These are phyloP conservation scores for Mesitornis unicolor DNA, from an alignment of 2,113 vertebrate species.

Conservation along the genomic window DNA sequence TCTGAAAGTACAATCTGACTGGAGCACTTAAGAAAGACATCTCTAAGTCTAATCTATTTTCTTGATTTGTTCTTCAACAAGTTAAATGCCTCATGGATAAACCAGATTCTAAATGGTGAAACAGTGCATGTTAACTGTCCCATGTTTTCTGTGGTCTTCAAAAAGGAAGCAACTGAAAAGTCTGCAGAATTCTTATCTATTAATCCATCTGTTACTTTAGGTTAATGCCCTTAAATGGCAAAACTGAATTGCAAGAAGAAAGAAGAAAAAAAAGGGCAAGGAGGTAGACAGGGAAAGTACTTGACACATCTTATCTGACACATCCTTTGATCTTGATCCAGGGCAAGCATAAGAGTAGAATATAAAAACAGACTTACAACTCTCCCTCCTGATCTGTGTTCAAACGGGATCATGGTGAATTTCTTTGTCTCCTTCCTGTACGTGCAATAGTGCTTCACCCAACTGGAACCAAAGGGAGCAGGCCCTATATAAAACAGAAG, in stretches of 20 bases:
- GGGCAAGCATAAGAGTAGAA: not conserved
- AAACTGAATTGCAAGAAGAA: not conserved
- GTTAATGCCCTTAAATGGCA: not conserved
- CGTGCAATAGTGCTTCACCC: conserved; percentile 96
- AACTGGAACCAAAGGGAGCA: conserved; percentile 95
- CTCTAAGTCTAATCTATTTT: not conserved
- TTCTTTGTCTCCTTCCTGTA: conserved; percentile 94
- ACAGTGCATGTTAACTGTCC: not conserved
- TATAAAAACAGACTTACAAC: conserved; percentile 77
- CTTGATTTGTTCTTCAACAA: not conserved
- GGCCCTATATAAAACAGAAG: conserved; percentile 77
- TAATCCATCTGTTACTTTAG: not conserved
- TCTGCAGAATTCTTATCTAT: not conserved
- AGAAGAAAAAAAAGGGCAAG: not conserved
- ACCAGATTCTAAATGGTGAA: not conserved
- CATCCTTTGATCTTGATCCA: not conserved
- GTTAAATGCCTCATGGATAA: not conserved
- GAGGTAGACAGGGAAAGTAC: not conserved
- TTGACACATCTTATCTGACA: not conserved
- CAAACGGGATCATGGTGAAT: conserved; percentile 92
- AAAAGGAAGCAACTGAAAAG: not conserved
- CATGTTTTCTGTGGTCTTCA: not conserved
- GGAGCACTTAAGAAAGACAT: not conserved
- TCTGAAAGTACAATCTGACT: not conserved
- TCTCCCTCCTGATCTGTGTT: conserved; percentile 94